A percentile compares a stretch with the other conserved stretches of the same genome.
phyloP scores from a whole-genome alignment of 2,888 invertebrate species.

The Parnassius mnemosyne region DNA sequence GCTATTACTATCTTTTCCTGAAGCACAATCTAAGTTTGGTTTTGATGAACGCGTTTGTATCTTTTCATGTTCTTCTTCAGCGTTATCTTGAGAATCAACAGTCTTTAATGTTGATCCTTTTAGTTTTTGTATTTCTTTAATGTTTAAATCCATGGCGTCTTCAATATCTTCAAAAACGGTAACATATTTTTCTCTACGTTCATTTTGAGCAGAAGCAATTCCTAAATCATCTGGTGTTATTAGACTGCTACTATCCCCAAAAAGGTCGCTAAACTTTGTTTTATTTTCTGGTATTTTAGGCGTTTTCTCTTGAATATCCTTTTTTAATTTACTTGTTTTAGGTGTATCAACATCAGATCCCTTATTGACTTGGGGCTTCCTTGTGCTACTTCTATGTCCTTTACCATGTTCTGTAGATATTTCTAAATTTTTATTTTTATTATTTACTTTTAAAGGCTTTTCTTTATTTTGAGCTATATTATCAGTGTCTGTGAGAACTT shows the following conservation, averaged over 20 bases:
- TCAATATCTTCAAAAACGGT: constrained; percentile 61
- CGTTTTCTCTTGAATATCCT: constrained; percentile 32
- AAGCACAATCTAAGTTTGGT: not conserved
- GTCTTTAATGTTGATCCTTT: constrained; percentile 21
- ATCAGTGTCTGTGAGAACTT: not conserved
- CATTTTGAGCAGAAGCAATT: constrained; percentile 35
- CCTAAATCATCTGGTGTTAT: constrained; percentile 71
- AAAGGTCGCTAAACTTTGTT: constrained; percentile 60
- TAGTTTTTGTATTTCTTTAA: constrained; percentile 30
- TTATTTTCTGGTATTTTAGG: constrained; percentile 30
- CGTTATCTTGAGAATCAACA: constrained; percentile 25
- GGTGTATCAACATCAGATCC: constrained; percentile 33
- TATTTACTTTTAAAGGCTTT: constrained; percentile 13
- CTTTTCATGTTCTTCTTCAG: constrained; percentile 10
- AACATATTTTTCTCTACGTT: constrained; percentile 38
- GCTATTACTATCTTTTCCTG: constrained; percentile 2
- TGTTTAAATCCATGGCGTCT: constrained; percentile 51
- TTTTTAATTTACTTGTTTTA: constrained; percentile 34
- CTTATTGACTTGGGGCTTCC: constrained; percentile 36
- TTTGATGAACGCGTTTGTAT: not conserved
- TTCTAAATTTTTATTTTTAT: constrained; percentile 25
- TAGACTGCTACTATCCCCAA: constrained; percentile 68
- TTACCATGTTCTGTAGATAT: constrained; percentile 31
- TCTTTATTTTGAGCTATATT: constrained; percentile 1
- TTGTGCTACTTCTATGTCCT: constrained; percentile 41